Evolutionary conservation across 2,888 invertebrate genomes (phyloP), one percentile per base, ranked within the genome.

Genomic region (Idaea biselata): DNA sequence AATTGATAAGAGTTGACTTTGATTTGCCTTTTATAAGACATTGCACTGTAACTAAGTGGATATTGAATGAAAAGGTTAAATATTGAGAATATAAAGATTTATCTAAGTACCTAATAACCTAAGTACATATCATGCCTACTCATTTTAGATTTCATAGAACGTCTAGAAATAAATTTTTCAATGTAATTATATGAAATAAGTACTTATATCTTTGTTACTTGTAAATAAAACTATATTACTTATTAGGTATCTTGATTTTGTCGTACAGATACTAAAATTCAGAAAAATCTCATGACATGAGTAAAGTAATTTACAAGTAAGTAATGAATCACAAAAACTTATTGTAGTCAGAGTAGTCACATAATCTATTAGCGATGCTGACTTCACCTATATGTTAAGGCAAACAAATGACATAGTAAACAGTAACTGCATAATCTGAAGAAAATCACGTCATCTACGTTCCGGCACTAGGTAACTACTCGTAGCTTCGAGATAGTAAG

Each of bases 1-100:
- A 67, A 67, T 70, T 68, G 78, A 81, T 81, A 83, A 78, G 70
- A 63, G 69, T 68, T 76, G 80, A 83, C 80, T 81, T 82, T 83
- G 81, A 81, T 82, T 81, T 78, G 78, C 81, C 79, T 44, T 78
- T 67, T 64, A 73, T 69, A 60, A 71, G 63, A 69, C 72, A 70
- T 65, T 72, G 73, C 74, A 69, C 70, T 67, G 61, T 59, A 53
- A 55, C 18, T 59, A 33, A 33, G 33, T 33, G 14, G 14, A 33
- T 44, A 44, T 44, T 44, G 44, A 8, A 14, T 44, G 44, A 8
- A 14, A 44, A 44, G 11, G 44, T 14, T 44, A 44, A 44, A 14
- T 44, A 44, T 44, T 44, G 44, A 44, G 44, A 44, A 44, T 44
- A 14, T 11, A 3, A 44, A 14, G 0, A 11, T 7, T 14, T 44